Conservation (phyloP, 1,140 invertebrate species). For the Ips nitidus region DNA sequence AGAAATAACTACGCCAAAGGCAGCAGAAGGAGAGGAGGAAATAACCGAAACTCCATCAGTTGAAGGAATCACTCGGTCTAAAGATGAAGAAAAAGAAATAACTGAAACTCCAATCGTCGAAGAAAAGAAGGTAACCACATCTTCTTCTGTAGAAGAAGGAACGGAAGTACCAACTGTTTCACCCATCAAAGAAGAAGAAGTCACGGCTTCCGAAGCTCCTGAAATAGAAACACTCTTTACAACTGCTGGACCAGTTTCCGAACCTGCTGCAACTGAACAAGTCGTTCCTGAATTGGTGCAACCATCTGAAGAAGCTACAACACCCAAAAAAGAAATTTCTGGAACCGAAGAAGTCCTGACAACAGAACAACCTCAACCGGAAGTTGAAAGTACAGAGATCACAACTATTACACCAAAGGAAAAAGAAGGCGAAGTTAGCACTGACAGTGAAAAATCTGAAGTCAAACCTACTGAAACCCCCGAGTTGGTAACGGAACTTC, state of each 20-base stretch:
- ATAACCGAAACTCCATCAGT: constrained; percentile 7
- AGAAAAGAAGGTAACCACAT: neutral
- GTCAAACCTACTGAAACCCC: too few species aligned
- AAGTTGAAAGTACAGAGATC: constrained; percentile 1
- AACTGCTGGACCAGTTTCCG: too few species aligned
- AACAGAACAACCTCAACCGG: neutral
- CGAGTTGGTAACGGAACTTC: too few species aligned
- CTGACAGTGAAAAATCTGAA: too few species aligned
- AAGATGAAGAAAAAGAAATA: constrained; percentile 14
- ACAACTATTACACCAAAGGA: neutral
- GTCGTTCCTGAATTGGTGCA: too few species aligned
- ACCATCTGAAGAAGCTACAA: too few species aligned
- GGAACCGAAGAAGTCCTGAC: too few species aligned
- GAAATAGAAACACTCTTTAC: neutral
- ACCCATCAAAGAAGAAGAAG: constrained; percentile 13
- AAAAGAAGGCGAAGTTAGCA: too few species aligned
- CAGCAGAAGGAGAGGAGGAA: constrained; percentile 13
- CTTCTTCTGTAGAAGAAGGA: constrained; percentile 32
- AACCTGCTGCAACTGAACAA: too few species aligned
- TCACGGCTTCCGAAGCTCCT: constrained; percentile 1
- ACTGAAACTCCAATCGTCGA: constrained; percentile 4
- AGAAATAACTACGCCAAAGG: constrained; percentile 8
- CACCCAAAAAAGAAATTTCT: too few species aligned
- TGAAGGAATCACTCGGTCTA: too few species aligned
- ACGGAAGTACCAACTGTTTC: neutral